Conservation (phyloP, 2,113 vertebrate genomes). For the Lasiurus borealis region DNA sequence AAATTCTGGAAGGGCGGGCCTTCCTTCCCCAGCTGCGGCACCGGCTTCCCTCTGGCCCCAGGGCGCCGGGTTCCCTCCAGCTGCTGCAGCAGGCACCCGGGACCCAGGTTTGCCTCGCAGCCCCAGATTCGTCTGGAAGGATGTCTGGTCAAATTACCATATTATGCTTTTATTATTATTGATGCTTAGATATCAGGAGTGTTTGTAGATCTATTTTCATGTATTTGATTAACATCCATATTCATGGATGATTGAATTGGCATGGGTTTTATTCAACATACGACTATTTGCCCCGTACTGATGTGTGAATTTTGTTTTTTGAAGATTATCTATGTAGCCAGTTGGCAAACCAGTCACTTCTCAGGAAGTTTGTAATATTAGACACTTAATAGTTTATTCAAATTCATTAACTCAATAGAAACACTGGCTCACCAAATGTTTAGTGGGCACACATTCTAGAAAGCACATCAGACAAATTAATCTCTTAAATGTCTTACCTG, state of each 20-base stretch:
- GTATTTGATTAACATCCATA: neutral
- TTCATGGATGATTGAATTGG: neutral
- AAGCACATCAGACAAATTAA: constrained; percentile 24
- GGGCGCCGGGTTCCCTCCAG: no score
- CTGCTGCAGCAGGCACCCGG: no score
- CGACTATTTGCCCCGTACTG: neutral
- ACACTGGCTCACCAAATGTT: constrained; percentile 51
- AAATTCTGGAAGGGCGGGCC: no score
- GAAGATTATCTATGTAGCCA: neutral
- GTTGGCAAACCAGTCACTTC: neutral
- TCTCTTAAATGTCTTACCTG: constrained; percentile 26
- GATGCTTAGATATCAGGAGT: neutral
- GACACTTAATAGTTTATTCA: neutral
- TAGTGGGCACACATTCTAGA: neutral
- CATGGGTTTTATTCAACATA: neutral
- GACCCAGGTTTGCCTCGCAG: no score
- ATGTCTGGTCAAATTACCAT: no score
- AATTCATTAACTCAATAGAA: constrained; percentile 56
- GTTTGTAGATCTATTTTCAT: neutral
- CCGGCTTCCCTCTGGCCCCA: no score
- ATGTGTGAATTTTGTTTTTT: neutral
- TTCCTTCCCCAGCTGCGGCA: no score
- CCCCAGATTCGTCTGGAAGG: no score
- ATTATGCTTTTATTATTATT: no score
- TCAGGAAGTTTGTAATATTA: neutral